Evolutionary conservation across 2,888 invertebrate species (phyloP).

Genomic region (Drosophila antonietae): DNA sequence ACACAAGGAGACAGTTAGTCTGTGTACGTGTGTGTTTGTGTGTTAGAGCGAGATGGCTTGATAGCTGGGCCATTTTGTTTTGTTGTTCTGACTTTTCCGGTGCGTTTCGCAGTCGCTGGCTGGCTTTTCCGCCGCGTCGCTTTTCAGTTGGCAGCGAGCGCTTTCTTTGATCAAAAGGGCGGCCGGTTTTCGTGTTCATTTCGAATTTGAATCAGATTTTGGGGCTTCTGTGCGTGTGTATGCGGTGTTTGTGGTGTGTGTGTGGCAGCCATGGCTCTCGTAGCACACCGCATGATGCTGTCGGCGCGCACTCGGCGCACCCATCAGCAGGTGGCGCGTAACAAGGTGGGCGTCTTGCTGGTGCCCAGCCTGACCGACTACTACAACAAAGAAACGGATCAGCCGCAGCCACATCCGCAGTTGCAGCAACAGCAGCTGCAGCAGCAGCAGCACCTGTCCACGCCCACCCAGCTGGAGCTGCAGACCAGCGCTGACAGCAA

Average conservation of each 20-base stretch:
- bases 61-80: conserved; percentile 53
- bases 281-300: conserved; percentile 82
- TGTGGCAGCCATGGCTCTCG: conserved; percentile 70
- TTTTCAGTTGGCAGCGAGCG: conserved; percentile 68
- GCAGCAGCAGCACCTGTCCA: conserved; percentile 28
- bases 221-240: not conserved
- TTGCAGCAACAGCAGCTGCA: conserved; percentile 31
- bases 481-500: conserved; percentile 27
- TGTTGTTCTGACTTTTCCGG: conserved; percentile 63
- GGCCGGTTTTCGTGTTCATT: conserved; percentile 16
- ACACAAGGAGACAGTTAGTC: conserved; percentile 4
- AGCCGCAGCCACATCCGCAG: conserved; percentile 25
- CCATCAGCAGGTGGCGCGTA: conserved; percentile 67
- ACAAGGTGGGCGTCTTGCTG: conserved; percentile 77
- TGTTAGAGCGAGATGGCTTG: conserved; percentile 40
- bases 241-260: too few species aligned
- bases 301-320: conserved; percentile 62
- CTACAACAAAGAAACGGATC: conserved; percentile 42
- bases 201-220: conserved; percentile 21
- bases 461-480: conserved; percentile 21
- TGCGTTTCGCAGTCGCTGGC: conserved; percentile 58
- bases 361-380: conserved; percentile 74
- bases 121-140: conserved; percentile 44
- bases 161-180: conserved; percentile 70
- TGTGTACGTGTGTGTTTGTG: conserved; percentile 21